Conservation (phyloP, 1,140 invertebrate species). For the Sminthurinus signatus region DNA sequence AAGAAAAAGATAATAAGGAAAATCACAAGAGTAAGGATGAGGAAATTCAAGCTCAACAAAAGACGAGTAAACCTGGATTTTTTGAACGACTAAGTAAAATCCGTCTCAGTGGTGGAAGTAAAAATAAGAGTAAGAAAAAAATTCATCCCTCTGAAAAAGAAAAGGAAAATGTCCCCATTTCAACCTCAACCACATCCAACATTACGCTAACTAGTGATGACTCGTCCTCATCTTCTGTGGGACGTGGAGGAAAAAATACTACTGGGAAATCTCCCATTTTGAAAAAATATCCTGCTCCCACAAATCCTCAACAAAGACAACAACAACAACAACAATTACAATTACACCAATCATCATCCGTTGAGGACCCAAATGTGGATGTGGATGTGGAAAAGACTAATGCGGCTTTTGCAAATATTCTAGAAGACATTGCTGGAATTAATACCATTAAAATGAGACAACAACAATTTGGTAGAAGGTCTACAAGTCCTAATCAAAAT, state of each 20-base stretch:
- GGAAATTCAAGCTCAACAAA: constrained; percentile 8
- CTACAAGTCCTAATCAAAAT: background rate
- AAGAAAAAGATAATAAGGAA: background rate
- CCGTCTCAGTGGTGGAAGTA: constrained; percentile 29
- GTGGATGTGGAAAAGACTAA: constrained; percentile 9
- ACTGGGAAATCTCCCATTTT: constrained; percentile 13
- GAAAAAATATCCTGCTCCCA: constrained; percentile 20
- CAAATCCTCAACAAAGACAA: background rate
- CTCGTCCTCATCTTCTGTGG: background rate
- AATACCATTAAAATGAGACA: constrained; percentile 33
- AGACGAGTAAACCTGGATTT: constrained; percentile 34
- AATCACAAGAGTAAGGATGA: constrained; percentile 1
- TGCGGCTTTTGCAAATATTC: constrained; percentile 38
- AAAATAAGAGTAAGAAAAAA: constrained; percentile 34
- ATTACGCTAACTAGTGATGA: constrained; percentile 2
- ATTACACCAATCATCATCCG: constrained; percentile 2
- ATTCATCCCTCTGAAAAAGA: constrained; percentile 35
- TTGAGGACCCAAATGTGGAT: background rate
- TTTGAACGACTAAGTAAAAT: constrained; percentile 38
- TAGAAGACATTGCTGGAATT: constrained; percentile 40
- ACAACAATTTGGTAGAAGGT: background rate
- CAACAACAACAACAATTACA: background rate
- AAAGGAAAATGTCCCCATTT: constrained; percentile 5
- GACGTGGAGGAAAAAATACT: background rate
- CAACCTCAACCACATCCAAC: background rate